Percentiles rank a stretch among this genome's conserved stretches.
Evolutionary conservation across 2,797 vertebrate species (phyloP).

Genomic region (Gallinago solitaria): DNA sequence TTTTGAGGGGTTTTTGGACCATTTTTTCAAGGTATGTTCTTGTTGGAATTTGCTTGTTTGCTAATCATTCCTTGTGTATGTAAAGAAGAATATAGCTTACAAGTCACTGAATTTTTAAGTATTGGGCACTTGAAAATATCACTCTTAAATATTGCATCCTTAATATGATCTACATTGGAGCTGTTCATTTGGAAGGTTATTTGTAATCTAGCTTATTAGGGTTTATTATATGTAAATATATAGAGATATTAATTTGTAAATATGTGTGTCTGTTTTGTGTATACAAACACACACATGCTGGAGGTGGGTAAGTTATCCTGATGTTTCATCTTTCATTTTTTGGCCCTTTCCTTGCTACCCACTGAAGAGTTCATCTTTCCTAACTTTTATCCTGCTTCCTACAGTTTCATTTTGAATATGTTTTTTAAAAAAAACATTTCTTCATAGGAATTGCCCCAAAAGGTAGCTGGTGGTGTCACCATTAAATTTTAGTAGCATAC

Average conservation of each 20-base stretch:
- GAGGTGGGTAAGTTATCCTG: background rate
- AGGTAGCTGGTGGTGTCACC: background rate
- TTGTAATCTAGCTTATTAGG: background rate
- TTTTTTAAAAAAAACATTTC: background rate
- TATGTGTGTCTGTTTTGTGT: background rate
- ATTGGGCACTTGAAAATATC: background rate
- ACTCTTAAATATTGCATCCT: background rate
- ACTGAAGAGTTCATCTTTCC: background rate
- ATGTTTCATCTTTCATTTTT: background rate
- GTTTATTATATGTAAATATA: background rate
- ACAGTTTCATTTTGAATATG: background rate
- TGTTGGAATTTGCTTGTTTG: background rate
- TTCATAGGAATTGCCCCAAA: background rate
- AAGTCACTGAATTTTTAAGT: background rate
- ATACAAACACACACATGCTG: rapidly evolving
- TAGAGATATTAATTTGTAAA: background rate
- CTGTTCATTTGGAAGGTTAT: background rate
- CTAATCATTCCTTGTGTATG: background rate
- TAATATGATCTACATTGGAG: background rate
- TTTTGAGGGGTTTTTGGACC: background rate
- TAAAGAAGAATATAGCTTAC: background rate
- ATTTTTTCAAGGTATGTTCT: rapidly evolving
- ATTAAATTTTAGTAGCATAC: background rate
- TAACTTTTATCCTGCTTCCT: background rate
- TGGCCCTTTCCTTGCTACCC: background rate